phyloP scores from a whole-genome alignment of 2,888 invertebrate species.

The Hermodice carunculata region DNA sequence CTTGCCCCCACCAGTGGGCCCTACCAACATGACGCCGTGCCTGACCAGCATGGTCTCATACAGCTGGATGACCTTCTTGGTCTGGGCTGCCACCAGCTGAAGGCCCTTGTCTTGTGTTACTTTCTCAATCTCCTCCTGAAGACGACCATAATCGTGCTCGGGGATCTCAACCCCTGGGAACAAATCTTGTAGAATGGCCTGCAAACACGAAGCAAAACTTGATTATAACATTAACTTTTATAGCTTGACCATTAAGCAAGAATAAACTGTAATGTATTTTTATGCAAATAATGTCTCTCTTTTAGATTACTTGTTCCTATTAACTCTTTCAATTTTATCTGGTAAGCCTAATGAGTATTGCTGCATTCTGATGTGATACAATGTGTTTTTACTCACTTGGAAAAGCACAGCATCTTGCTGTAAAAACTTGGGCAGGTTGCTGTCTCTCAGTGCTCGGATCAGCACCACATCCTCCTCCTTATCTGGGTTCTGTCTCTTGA shows the following conservation, averaged over 20 bases:
- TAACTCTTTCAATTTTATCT: too few species aligned
- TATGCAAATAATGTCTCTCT: too few species aligned
- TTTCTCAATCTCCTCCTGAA: constrained; percentile 76
- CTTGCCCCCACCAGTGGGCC: constrained; percentile 91
- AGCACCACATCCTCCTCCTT: constrained; percentile 83
- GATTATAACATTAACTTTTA: too few species aligned
- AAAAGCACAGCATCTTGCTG: constrained; percentile 87
- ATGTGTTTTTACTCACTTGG: constrained; percentile 74
- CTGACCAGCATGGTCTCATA: constrained; percentile 92
- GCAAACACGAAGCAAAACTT: constrained; percentile 43
- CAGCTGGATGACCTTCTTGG: constrained; percentile 84
- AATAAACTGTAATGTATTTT: too few species aligned
- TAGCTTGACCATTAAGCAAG: too few species aligned
- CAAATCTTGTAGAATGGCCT: constrained; percentile 89
- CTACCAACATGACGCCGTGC: constrained; percentile 93
- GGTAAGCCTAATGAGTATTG: too few species aligned
- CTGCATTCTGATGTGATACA: too few species aligned
- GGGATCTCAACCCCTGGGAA: constrained; percentile 88
- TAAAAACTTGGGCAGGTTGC: constrained; percentile 91
- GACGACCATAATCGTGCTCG: constrained; percentile 81
- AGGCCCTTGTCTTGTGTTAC: constrained; percentile 72
- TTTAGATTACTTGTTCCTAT: too few species aligned
- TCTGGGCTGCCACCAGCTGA: constrained; percentile 80
- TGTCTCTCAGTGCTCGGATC: constrained; percentile 87
- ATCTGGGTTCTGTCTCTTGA: constrained; percentile 88